Evolutionary conservation across 2,113 vertebrate genomes (phyloP), one percentile per base, ranked within the genome.

Genomic region (Pheucticus melanocephalus): DNA sequence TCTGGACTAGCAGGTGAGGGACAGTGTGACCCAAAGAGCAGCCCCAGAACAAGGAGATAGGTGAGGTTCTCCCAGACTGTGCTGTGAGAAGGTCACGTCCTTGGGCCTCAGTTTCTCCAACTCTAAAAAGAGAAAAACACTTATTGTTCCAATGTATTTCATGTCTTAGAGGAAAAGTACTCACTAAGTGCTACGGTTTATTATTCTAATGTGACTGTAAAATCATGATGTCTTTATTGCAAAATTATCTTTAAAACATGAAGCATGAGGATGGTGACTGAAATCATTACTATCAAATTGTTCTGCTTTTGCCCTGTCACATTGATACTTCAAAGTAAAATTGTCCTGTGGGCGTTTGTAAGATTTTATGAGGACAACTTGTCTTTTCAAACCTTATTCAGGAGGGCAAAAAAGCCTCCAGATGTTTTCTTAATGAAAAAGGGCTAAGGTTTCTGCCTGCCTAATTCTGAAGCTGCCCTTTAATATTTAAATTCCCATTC

Each of bases 171-270:
- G 53, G 53, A 86, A 94, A 86, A 95, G 75, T 80, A 66, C 85
- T 86, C 50, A 1, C 1, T 66, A 93, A 96, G 85, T 82, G 82
- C 82, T 88, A 61, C 0, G 0, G 90, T 88, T 94, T 97, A 92
- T 97, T 95, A 96, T 96, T 95, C 91, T 91, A 97, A 97, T 96
- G 93, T 93, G 84, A 95, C 92, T 94, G 95, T 80, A 96, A 96
- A 96, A 96, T 93, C 94, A 84, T 91, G 90, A 96, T 96, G 93
- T 95, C 95, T 97, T 96, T 96, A 94, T 96, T 96, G 90, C 85
- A 95, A 94, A 97, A 92, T 82, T 54, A 97, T 97, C 95, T 96
- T 96, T 97, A 96, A 97, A 97, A 97, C 93, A 96, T 96, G 95
- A 97, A 95, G 94, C 94, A 97, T 95, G 88, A 97, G 92, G 91